Evolutionary conservation across 2,888 invertebrate species (phyloP).

Genomic region (Lepidocyrtinus sp.): DNA sequence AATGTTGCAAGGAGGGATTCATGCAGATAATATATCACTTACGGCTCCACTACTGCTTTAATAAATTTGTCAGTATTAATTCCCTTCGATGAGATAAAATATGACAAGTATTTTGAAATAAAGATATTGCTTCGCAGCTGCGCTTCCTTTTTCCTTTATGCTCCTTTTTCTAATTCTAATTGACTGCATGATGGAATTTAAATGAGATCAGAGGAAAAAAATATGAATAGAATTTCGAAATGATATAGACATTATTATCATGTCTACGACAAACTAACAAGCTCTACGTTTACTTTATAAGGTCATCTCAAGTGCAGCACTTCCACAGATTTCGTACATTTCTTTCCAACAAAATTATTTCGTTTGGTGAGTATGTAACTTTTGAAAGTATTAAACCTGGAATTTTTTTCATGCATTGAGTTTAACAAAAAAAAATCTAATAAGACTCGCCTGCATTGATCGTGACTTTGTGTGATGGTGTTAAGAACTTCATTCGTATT

Average conservation of each 20-base stretch:
- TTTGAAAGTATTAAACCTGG: too few species aligned
- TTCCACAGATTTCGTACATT: slow-evolving; percentile 10
- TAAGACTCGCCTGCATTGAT: slow-evolving; percentile 15
- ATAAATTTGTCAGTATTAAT: slow-evolving; percentile 13
- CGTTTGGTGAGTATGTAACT: too few species aligned
- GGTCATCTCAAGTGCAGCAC: neutral
- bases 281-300: neutral
- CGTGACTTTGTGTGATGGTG: neutral
- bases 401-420: too few species aligned
- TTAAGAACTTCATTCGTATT: slow-evolving; percentile 3
- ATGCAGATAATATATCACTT: neutral
- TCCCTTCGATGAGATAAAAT: slow-evolving; percentile 13
- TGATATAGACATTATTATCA: neutral
- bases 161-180: neutral
- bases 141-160: neutral
- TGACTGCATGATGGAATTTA: too few species aligned
- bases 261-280: neutral
- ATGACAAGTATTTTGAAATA: neutral
- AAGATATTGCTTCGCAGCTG: neutral
- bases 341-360: slow-evolving; percentile 4
- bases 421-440: too few species aligned
- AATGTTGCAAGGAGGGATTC: too few species aligned
- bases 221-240: neutral
- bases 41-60: too few species aligned
- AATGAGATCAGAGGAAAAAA: neutral